A percentile compares a stretch with the other conserved stretches of the same genome.
Evolutionary conservation across 2,888 invertebrate genomes (phyloP).

Genomic region (Holacanthella duospinosa): DNA sequence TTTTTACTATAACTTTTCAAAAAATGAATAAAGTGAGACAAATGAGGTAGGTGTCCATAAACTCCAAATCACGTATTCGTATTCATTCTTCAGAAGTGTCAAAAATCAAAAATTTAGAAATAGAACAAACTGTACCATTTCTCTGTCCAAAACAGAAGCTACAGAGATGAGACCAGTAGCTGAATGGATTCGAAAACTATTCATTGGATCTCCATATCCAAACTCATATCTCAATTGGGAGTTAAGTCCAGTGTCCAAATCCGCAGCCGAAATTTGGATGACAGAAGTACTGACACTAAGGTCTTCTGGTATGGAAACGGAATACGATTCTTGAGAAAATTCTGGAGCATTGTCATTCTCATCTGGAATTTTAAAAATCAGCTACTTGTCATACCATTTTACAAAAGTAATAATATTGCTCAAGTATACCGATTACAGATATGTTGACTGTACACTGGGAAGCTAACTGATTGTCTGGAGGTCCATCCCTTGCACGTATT

Average conservation of each 20-base stretch:
- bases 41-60: no score
- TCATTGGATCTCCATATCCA: conserved; percentile 66
- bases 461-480: conserved; percentile 58
- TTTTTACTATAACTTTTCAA: no score
- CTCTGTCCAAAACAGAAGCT: conserved; percentile 66
- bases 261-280: conserved; percentile 65
- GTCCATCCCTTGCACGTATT: conserved; percentile 80
- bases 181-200: conserved; percentile 67
- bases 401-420: neutral
- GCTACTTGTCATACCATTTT: neutral
- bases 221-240: conserved; percentile 64
- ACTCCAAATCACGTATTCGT: no score
- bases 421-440: conserved; percentile 47
- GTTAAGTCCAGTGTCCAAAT: conserved; percentile 60
- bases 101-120: no score
- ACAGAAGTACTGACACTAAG: conserved; percentile 60
- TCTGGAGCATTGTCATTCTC: conserved; percentile 76
- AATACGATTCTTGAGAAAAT: conserved; percentile 60
- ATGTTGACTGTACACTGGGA: conserved; percentile 79
- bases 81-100: neutral
- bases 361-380: conserved; percentile 1
- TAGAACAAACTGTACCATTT: conserved; percentile 51
- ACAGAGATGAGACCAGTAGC: conserved; percentile 67
- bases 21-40: no score
- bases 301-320: conserved; percentile 67